Conservation (phyloP, 2,797 vertebrate genomes). For the Anniella stebbinsi region DNA sequence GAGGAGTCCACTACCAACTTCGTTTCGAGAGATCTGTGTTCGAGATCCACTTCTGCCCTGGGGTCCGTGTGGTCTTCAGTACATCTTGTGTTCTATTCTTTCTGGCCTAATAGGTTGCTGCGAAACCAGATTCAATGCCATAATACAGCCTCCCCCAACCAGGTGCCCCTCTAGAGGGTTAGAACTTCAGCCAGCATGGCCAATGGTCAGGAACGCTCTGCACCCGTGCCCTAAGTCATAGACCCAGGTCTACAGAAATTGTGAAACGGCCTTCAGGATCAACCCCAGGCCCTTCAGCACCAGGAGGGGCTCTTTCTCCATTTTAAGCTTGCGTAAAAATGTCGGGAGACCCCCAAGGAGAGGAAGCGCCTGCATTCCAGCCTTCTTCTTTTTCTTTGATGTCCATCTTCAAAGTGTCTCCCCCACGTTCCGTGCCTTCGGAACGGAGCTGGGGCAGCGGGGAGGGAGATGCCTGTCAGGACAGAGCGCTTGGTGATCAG, state of each 20-base stretch:
- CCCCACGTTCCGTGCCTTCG: not conserved
- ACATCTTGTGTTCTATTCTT: not conserved
- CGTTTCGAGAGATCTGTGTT: not conserved
- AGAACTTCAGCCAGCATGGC: not conserved
- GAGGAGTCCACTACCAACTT: too few relatives aligned
- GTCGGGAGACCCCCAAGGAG: not conserved
- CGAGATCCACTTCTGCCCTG: not conserved
- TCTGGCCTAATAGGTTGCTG: not conserved
- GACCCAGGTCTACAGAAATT: not conserved
- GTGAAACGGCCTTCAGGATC: not conserved
- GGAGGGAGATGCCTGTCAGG: slow-evolving; percentile 42
- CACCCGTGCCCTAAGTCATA: too few relatives aligned
- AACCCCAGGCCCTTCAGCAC: not conserved
- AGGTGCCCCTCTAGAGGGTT: not conserved
- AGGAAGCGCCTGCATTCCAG: too few relatives aligned
- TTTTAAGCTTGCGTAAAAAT: not conserved
- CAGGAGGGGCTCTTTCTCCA: not conserved
- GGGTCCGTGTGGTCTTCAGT: too few relatives aligned
- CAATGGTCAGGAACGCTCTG: not conserved
- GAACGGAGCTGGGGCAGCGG: not conserved
- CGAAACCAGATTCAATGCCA: not conserved
- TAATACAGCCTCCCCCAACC: not conserved
- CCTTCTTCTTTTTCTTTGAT: not conserved
- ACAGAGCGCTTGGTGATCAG: slow-evolving; percentile 62
- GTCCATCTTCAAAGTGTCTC: not conserved